Evolutionary conservation across 2,888 invertebrate species (phyloP), one percentile per base, ranked within the genome.

Genomic region (Coleophora flavipennella): DNA sequence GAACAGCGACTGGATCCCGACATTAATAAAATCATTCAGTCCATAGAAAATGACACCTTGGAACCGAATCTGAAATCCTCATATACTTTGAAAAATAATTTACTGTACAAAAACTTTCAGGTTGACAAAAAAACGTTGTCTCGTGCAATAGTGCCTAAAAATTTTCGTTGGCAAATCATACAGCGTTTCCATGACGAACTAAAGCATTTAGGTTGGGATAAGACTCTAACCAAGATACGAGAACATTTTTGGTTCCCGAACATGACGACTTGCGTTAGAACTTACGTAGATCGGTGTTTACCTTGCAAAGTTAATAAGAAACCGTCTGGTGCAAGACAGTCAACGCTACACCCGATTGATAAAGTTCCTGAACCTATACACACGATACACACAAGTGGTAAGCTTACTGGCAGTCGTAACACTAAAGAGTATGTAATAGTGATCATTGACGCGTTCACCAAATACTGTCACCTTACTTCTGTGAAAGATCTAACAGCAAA

Each of bases 1-100:
- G 35, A 35, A n/a, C 41, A 41, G 33, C 27, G 35, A 1, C 34
- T 25, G 12, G 35, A 39, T 20, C 6, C 31, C 10, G 35, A 38
- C 31, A 31, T 28, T 10, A 35, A 28, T 28, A 4, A 10, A 1
- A 13, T 40, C 7, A 36, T 40, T 13, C 33, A 40, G 13, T 40
- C 36, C 2, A 33, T 40, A 27, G 9, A 27, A 8, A 27, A 9
- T 27, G 9, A 27, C 27, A 27, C 6, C 6, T 8, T 8, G 9
- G 9, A 27, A 27, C 6, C 27, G n/a, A 27, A 27, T 27, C 9
- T 27, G 9, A 8, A 6, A 27, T 27, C 27, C 9, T 8, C 7
- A 6, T 27, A 27, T 9, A 9, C 6, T 8, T 8, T 27, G 27
- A 9, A 9, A 27, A 27, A 27, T 27, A 9, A 9, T 6, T 27